Evolutionary conservation across 1,140 invertebrate genomes (phyloP).

Genomic region (Lepidurus couesii): DNA sequence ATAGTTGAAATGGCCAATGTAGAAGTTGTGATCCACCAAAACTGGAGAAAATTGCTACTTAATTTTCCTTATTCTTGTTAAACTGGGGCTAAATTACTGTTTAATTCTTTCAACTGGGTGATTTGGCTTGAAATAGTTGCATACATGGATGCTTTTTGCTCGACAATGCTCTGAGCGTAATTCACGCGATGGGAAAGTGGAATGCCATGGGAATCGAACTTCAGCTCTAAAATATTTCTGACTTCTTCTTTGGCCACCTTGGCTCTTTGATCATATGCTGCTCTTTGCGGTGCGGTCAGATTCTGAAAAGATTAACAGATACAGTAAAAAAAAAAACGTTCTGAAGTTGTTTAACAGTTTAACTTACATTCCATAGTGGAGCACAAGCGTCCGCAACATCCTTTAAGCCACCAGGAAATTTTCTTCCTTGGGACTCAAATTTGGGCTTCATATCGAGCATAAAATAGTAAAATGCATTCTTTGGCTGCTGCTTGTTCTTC

Average conservation of each 20-base stretch:
- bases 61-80: not conserved
- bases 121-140: constrained; percentile 26
- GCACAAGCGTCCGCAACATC: constrained; percentile 34
- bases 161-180: not conserved
- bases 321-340: constrained; percentile 16
- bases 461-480: constrained; percentile 38
- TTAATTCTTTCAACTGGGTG: not conserved
- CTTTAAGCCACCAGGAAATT: constrained; percentile 35
- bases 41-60: constrained; percentile 34
- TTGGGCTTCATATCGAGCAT: constrained; percentile 36
- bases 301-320: constrained; percentile 34
- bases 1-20: constrained; percentile 42
- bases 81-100: not conserved
- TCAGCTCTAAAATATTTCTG: not conserved
- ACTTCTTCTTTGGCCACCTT: constrained; percentile 28
- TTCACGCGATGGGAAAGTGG: constrained; percentile 24
- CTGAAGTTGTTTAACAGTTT: not conserved
- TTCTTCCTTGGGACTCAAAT: constrained; percentile 35
- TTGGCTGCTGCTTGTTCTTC: constrained; percentile 36
- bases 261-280: constrained; percentile 36
- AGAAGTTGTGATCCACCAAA: constrained; percentile 40
- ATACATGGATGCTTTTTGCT: constrained; percentile 26
- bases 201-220: constrained; percentile 26
- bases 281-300: constrained; percentile 34
- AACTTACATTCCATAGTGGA: constrained; percentile 37